Evolutionary conservation across 2,888 invertebrate genomes (phyloP), one percentile per base, ranked within the genome.

Genomic region (Mesopsocus fuscifrons): DNA sequence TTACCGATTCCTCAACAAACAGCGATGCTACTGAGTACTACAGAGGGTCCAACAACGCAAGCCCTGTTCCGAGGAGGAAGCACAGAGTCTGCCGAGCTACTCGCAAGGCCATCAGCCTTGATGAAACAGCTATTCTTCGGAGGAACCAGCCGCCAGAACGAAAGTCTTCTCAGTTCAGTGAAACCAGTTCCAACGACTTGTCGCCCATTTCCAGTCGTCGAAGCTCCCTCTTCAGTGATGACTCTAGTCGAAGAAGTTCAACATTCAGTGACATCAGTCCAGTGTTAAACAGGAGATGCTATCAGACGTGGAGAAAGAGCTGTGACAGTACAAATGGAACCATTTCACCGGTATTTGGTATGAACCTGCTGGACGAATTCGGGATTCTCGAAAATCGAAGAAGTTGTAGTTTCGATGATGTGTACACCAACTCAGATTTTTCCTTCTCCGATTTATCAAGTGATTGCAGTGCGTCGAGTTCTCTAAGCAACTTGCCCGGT

Each of bases 21-120:
- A 38, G 38, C 20, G 38, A 38, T 17, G 38, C 38, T 20, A 38
- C 38, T 21, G 38, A 38, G 20, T 38, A 38, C 20, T 38, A 38
- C 20, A 38, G 20, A 38, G 38, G 38, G 17, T 38, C 38, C 3
- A 38, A 38, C 17, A 38, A 38, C 20, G 38, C 38, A 18, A 16
- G 41, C n/a, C 44, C 41, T 22, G 34, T 41, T 20, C 31, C 34
- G 34, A 16, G 44, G 41, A 21, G 43, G 26, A 23, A 17, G 22
- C 21, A 26, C 23, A 8, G 41, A 32, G 2, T n/a, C 31, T n/a
- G 16, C 33, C 3, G 31, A 17, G 9, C 32, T 18, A 33, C 32
- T 30, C 15, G 34, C 23, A 41, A 41, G 35, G 43, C 41, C 18
- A 8, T 41, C 17, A 38, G 38, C 21, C 20, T 38, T 18, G 38